Conservation (phyloP, 2,888 invertebrate species). For the Ormyrus nitidulus region DNA sequence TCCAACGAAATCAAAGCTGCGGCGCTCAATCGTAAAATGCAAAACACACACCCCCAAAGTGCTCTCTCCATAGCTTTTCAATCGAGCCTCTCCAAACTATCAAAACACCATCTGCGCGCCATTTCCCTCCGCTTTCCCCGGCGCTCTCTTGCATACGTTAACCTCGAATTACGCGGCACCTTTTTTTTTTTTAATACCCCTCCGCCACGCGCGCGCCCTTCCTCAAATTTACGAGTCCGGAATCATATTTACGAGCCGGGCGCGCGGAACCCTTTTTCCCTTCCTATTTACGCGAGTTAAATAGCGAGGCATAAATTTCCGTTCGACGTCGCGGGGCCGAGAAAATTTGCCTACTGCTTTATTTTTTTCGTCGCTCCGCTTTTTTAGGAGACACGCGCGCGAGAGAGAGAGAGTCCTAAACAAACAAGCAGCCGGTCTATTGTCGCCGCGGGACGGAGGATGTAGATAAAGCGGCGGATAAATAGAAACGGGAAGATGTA, state of each 20-base stretch:
- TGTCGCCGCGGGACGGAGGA: no score
- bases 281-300: slow-evolving; percentile 44
- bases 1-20: no score
- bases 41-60: no score
- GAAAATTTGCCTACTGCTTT: slow-evolving; percentile 46
- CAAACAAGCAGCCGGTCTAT: slow-evolving; percentile 50
- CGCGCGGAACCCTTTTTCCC: slow-evolving; percentile 27
- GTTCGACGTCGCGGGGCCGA: slow-evolving; percentile 32
- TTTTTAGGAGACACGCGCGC: neutral
- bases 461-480: slow-evolving; percentile 34
- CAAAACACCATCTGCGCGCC: slow-evolving; percentile 40
- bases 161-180: neutral
- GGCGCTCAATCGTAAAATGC: no score
- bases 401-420: slow-evolving; percentile 45
- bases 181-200: slow-evolving; percentile 14
- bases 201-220: slow-evolving; percentile 3
- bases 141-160: neutral
- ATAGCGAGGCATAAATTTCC: slow-evolving; percentile 47
- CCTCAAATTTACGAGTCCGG: slow-evolving; percentile 43
- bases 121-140: slow-evolving; percentile 8
- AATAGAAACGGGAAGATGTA: slow-evolving; percentile 11
- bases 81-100: slow-evolving; percentile 30
- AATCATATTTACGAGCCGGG: slow-evolving; percentile 35
- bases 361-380: neutral
- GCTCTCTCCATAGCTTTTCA: neutral